Conservation (phyloP, 2,113 vertebrate species). For the Neolamprologus longior region DNA sequence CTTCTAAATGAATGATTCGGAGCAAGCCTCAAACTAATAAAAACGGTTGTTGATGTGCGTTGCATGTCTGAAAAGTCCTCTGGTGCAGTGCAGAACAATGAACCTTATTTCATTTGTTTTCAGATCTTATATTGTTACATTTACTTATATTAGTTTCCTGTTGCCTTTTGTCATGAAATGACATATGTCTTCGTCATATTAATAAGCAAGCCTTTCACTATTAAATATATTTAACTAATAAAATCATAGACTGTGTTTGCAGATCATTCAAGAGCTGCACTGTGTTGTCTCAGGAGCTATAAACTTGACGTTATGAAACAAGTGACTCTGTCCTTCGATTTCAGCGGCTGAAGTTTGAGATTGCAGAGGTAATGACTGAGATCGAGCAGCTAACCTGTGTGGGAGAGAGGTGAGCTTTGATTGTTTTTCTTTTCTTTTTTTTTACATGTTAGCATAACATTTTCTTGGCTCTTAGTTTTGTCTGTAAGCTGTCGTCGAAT, state of each 20-base stretch:
- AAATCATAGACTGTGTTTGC: not conserved
- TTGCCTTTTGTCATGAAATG: not conserved
- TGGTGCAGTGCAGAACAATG: not conserved
- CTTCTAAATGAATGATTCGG: not conserved
- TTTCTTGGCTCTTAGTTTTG: not conserved
- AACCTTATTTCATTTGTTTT: not conserved
- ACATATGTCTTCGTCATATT: not conserved
- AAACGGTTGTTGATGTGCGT: not conserved
- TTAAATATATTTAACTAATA: not conserved
- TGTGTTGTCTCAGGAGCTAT: not conserved
- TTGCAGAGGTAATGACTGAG: conserved; percentile 97
- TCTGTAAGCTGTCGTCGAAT: not conserved
- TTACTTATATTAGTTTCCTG: not conserved
- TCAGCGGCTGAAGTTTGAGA: conserved; percentile 96
- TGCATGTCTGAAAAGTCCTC: not conserved
- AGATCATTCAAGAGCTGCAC: not conserved
- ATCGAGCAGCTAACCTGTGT: conserved; percentile 93
- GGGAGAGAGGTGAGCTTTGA: conserved; percentile 83
- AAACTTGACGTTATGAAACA: not conserved
- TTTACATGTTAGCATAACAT: not conserved
- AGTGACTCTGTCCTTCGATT: not conserved
- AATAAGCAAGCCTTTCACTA: not conserved
- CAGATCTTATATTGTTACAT: not conserved
- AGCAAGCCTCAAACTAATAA: not conserved
- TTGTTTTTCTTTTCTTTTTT: not conserved